A percentile compares a stretch with the other conserved stretches of the same genome.
phyloP scores from a whole-genome alignment of 2,888 invertebrate genomes.

The Steromphala cineraria region DNA sequence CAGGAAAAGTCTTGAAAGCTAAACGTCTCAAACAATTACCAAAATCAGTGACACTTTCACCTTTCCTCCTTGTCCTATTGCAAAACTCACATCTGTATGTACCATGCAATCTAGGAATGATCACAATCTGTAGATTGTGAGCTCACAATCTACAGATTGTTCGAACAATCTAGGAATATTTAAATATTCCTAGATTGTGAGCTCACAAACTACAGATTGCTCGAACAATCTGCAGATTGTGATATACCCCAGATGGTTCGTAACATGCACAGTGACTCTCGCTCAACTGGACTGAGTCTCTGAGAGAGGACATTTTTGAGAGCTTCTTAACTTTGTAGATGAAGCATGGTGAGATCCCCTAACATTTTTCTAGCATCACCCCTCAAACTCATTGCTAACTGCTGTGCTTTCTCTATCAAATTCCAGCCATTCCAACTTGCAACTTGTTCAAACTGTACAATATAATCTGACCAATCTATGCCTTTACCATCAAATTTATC shows the following conservation, averaged over 20 bases:
- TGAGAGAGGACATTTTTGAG: conserved; percentile 25
- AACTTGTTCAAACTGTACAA: too few species aligned
- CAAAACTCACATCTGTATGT: conserved; percentile 36
- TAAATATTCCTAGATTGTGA: too few species aligned
- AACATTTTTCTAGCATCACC: conserved; percentile 25
- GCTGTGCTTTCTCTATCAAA: conserved; percentile 1
- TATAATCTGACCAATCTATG: conserved; percentile 22
- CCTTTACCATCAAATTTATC: conserved; percentile 22
- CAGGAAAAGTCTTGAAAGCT: conserved; percentile 28
- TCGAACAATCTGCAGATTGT: too few species aligned
- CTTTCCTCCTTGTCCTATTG: conserved; percentile 26
- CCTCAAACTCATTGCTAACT: conserved; percentile 20
- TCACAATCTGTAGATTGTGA: too few species aligned
- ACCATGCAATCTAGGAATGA: too few species aligned
- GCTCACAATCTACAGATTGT: too few species aligned
- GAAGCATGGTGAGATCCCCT: neutral
- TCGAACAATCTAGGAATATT: too few species aligned
- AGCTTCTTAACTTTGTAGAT: conserved; percentile 3
- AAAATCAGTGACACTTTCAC: conserved; percentile 34
- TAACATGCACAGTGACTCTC: too few species aligned
- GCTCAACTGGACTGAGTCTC: conserved; percentile 33
- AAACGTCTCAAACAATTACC: conserved; percentile 33
- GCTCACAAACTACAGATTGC: too few species aligned
- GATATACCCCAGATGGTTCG: too few species aligned
- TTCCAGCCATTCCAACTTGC: conserved; percentile 30